phyloP scores from a whole-genome alignment of 64 coral and sea anemone species.

The Platygyra sinensis region DNA sequence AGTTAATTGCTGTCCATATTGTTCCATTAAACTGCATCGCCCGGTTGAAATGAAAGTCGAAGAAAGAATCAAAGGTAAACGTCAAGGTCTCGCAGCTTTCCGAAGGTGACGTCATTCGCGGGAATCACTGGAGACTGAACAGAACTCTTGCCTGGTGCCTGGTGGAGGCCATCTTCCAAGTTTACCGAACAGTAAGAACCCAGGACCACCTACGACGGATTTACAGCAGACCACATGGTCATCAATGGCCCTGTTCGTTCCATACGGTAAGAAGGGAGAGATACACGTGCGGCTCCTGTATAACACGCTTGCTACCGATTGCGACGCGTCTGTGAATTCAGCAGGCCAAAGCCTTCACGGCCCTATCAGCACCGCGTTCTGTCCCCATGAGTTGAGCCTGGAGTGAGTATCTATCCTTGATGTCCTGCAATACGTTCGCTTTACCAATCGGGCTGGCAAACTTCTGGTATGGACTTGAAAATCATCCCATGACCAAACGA shows the following conservation, averaged over 20 bases:
- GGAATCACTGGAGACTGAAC: conserved; percentile 23
- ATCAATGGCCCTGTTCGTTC: conserved; percentile 3
- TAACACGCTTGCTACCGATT: conserved; percentile 45
- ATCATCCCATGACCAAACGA: conserved; percentile 27
- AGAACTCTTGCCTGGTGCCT: conserved; percentile 28
- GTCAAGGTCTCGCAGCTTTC: conserved; percentile 39
- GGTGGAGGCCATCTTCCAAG: conserved; percentile 22
- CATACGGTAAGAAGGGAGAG: conserved; percentile 26
- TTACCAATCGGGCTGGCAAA: conserved; percentile 13
- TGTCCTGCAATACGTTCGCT: conserved; percentile 25
- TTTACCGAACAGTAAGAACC: neutral
- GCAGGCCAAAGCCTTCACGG: conserved; percentile 46
- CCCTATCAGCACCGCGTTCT: conserved; percentile 56
- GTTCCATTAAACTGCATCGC: neutral
- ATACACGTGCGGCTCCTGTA: neutral
- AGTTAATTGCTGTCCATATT: no score
- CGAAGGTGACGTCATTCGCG: conserved; percentile 41
- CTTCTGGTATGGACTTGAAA: conserved; percentile 25
- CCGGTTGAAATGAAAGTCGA: conserved; percentile 24
- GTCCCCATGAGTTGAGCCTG: conserved; percentile 39
- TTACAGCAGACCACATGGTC: conserved; percentile 50
- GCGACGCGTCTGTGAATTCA: conserved; percentile 40
- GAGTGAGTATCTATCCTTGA: conserved; percentile 37
- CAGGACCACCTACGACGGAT: conserved; percentile 41
- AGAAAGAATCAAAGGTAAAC: conserved; percentile 8